Conservation (phyloP, 2,888 invertebrate species). For the Agriopis aurantiaria region DNA sequence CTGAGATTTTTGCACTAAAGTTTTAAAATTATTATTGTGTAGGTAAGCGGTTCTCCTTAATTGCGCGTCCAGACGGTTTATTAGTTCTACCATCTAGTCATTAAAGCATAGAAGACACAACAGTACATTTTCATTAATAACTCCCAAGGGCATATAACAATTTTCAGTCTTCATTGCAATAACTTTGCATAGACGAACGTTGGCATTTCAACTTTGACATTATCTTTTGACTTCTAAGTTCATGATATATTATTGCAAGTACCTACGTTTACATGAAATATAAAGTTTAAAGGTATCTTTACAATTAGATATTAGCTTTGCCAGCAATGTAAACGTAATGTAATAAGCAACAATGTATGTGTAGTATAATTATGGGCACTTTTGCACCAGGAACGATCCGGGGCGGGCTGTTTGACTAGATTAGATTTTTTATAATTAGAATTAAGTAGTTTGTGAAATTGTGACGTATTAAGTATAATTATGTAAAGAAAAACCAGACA, state of each 20-base stretch:
- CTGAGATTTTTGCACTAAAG: too few relatives aligned
- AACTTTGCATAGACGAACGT: constrained; percentile 22
- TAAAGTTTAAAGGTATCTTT: constrained; percentile 13
- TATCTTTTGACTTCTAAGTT: constrained; percentile 17
- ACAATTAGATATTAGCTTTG: background rate
- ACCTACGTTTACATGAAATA: background rate
- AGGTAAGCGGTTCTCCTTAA: background rate
- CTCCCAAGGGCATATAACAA: constrained; percentile 11
- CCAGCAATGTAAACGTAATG: too few relatives aligned
- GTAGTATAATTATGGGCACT: too few relatives aligned
- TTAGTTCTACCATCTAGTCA: background rate
- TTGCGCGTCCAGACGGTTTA: constrained; percentile 2
- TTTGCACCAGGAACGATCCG: too few relatives aligned
- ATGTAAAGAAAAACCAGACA: too few relatives aligned
- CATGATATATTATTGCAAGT: constrained; percentile 2
- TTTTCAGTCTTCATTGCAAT: constrained; percentile 12
- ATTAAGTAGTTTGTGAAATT: too few relatives aligned
- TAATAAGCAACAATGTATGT: too few relatives aligned
- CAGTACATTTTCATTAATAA: constrained; percentile 24
- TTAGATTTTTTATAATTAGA: too few relatives aligned
- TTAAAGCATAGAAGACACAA: constrained; percentile 20
- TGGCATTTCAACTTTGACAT: constrained; percentile 27
- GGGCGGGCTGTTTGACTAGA: too few relatives aligned
- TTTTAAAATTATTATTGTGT: too few relatives aligned
- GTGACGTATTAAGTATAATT: too few relatives aligned